Conservation (phyloP, 2,797 vertebrate species). For the Gephyroberyx darwinii region DNA sequence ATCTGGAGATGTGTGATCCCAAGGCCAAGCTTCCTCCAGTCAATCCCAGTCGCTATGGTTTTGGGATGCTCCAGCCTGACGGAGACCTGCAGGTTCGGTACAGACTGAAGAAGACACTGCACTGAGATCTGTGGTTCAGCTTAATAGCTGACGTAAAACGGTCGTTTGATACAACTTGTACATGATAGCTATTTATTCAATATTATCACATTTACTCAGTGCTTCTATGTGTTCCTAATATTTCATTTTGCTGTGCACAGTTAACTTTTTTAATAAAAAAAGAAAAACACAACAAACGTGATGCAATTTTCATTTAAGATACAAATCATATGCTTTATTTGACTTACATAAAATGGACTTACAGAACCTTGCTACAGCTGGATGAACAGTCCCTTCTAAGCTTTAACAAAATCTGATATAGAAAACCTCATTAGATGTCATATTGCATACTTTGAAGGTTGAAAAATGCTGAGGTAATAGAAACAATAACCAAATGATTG, state of each 20-base stretch:
- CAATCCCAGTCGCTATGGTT: conserved; percentile 81
- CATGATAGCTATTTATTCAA: conserved; percentile 51
- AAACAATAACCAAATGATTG: no score
- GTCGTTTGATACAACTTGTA: not conserved
- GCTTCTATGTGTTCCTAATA: not conserved
- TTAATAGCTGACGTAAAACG: not conserved
- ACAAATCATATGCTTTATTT: no score
- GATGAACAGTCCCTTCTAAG: no score
- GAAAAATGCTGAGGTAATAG: no score
- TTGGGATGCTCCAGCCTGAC: conserved; percentile 84
- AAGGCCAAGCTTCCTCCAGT: conserved; percentile 74
- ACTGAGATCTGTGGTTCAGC: conserved; percentile 13
- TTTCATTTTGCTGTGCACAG: conserved; percentile 15
- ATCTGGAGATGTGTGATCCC: conserved; percentile 78
- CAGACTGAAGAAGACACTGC: conserved; percentile 63
- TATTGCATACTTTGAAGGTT: no score
- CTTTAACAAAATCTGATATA: no score
- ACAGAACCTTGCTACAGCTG: no score
- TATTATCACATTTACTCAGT: conserved; percentile 5
- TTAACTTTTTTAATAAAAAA: conserved; percentile 24
- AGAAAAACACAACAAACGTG: not conserved
- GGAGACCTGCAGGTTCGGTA: conserved; percentile 79
- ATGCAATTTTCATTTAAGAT: conserved; percentile 6
- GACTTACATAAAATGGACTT: no score
- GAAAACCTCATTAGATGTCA: no score